Conservation (phyloP, 2,797 vertebrate genomes). For the Prionace glauca region DNA sequence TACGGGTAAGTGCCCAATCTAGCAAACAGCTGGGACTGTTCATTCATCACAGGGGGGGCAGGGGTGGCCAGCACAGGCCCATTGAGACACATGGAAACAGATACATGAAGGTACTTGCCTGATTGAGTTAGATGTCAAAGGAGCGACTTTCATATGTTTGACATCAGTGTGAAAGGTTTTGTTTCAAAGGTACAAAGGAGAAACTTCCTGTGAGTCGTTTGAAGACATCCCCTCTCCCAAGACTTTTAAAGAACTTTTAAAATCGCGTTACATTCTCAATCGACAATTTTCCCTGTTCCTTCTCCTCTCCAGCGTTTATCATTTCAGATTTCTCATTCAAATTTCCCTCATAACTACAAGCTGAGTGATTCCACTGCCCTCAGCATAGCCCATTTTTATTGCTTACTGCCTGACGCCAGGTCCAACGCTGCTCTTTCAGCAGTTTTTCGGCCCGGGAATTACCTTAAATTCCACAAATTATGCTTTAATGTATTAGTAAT, state of each 20-base stretch:
- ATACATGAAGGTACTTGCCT: background rate
- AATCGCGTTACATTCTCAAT: background rate
- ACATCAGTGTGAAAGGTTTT: background rate
- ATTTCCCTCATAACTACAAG: constrained; percentile 10
- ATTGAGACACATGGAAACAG: background rate
- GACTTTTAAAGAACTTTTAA: background rate
- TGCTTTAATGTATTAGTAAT: constrained; percentile 21
- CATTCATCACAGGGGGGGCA: background rate
- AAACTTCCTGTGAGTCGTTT: background rate
- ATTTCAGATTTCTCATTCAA: constrained; percentile 4
- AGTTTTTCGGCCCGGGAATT: constrained; percentile 20
- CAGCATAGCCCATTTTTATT: background rate
- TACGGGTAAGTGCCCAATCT: background rate
- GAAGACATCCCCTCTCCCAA: background rate
- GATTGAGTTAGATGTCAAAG: background rate
- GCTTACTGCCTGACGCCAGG: background rate
- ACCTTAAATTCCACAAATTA: background rate
- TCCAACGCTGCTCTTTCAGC: background rate
- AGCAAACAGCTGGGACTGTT: background rate
- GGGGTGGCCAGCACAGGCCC: background rate
- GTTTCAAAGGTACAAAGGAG: background rate
- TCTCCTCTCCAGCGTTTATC: background rate
- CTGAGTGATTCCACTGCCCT: background rate
- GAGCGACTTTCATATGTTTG: background rate
- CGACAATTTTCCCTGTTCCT: background rate